phyloP scores from a whole-genome alignment of 2,888 invertebrate genomes.

The Parnassius orleans region DNA sequence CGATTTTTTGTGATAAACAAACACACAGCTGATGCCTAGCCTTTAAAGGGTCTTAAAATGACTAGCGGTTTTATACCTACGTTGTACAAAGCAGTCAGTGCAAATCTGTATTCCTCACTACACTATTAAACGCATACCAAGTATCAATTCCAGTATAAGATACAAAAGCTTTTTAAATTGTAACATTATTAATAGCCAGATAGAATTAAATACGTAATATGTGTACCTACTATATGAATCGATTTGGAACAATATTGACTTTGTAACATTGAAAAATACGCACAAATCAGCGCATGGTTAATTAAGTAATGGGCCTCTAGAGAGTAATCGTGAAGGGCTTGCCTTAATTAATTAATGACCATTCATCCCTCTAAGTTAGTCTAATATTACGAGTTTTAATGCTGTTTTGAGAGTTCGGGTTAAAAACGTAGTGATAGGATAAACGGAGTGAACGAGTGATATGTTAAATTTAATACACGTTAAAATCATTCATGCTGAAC shows the following conservation, averaged over 20 bases:
- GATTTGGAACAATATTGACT: neutral
- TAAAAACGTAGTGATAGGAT: neutral
- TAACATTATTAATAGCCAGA: too few relatives aligned
- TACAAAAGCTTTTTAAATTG: too few relatives aligned
- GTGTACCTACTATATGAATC: neutral
- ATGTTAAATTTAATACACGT: slow-evolving; percentile 21
- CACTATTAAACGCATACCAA: too few relatives aligned
- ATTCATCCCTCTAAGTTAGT: slow-evolving; percentile 65
- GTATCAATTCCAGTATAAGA: too few relatives aligned
- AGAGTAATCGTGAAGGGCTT: slow-evolving; percentile 70
- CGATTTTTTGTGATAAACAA: too few relatives aligned
- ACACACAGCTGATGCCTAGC: too few relatives aligned
- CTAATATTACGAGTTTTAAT: slow-evolving; percentile 55
- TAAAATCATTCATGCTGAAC: slow-evolving; percentile 7
- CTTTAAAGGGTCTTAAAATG: too few relatives aligned
- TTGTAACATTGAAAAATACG: slow-evolving; percentile 33
- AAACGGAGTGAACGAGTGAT: slow-evolving; percentile 20
- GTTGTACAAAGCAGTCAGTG: too few relatives aligned
- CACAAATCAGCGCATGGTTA: slow-evolving; percentile 57
- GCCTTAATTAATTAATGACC: slow-evolving; percentile 76
- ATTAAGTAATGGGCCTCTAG: slow-evolving; percentile 74
- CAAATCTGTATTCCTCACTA: too few relatives aligned
- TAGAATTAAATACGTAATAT: too few relatives aligned
- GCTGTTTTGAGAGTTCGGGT: slow-evolving; percentile 33
- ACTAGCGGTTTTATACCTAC: too few relatives aligned